phyloP scores from a whole-genome alignment of 2,797 vertebrate species.

The Decapterus maruadsi region DNA sequence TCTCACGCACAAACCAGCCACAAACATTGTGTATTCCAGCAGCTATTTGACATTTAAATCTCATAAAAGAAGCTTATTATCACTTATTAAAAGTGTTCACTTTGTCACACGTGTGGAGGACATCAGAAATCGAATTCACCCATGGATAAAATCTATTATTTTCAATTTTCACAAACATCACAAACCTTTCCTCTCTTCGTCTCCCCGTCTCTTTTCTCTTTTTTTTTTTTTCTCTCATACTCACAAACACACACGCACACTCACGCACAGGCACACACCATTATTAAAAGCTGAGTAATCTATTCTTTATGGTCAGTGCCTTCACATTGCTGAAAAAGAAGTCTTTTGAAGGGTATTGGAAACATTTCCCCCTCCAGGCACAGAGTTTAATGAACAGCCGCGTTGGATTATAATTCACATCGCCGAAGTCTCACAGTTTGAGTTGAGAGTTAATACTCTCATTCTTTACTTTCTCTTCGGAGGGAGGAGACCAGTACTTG shows the following conservation, averaged over 20 bases:
- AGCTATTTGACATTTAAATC: constrained; percentile 27
- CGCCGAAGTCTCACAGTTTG: constrained; percentile 69
- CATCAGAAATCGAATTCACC: constrained; percentile 28
- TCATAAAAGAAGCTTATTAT: constrained; percentile 32
- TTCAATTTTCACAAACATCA: constrained; percentile 51
- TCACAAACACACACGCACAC: constrained; percentile 2
- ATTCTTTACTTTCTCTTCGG: constrained; percentile 70
- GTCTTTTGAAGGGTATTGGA: constrained; percentile 78
- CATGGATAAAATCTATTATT: constrained; percentile 51
- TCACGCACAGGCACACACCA: constrained; percentile 8
- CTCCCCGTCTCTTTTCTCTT: neutral
- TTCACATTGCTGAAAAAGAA: constrained; percentile 72
- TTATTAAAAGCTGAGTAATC: constrained; percentile 79
- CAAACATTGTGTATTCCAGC: constrained; percentile 17
- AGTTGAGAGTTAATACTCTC: constrained; percentile 75
- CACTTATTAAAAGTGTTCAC: constrained; percentile 18
- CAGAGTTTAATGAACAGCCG: constrained; percentile 78
- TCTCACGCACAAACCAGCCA: constrained; percentile 2
- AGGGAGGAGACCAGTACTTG: constrained; percentile 68
- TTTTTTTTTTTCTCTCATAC: neutral
- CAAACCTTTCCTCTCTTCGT: constrained; percentile 24
- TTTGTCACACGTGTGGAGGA: constrained; percentile 13
- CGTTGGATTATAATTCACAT: constrained; percentile 79
- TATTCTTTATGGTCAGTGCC: constrained; percentile 78
- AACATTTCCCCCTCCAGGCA: constrained; percentile 78